Conservation (phyloP, 2,113 vertebrate species). For the Thomomys bottae region DNA sequence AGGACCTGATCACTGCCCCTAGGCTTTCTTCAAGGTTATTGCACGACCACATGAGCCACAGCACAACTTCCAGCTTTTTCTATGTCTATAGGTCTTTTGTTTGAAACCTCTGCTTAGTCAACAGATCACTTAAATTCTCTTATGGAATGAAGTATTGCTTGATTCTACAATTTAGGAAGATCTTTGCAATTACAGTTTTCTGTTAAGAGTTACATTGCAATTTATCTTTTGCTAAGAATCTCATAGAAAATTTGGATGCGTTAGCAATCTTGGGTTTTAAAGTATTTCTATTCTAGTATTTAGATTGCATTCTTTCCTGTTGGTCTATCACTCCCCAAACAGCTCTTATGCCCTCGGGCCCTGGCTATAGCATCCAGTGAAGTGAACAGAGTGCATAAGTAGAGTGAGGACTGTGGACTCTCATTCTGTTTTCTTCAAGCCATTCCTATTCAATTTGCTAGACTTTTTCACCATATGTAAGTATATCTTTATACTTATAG, state of each 20-base stretch:
- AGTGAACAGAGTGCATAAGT: neutral
- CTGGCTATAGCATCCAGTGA: neutral
- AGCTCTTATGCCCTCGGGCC: neutral
- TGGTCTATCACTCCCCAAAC: neutral
- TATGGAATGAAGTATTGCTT: neutral
- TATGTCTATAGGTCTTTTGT: too few species aligned
- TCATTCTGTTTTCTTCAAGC: neutral
- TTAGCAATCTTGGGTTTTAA: conserved; percentile 6
- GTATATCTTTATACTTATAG: neutral
- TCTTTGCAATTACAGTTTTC: neutral
- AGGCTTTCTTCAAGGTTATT: too few species aligned
- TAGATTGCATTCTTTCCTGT: neutral
- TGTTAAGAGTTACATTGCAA: neutral
- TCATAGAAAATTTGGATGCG: neutral
- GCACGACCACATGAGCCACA: too few species aligned
- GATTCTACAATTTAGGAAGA: neutral
- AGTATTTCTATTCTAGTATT: neutral
- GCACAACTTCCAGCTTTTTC: too few species aligned
- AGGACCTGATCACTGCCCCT: too few species aligned
- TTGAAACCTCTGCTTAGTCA: neutral
- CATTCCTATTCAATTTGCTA: neutral
- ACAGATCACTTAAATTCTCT: neutral
- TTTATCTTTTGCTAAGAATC: neutral
- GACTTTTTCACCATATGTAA: neutral
- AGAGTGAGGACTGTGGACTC: neutral